Evolutionary conservation across 2,113 vertebrate genomes (phyloP), one percentile per base, ranked within the genome.

Genomic region (Amphiprion ocellaris): DNA sequence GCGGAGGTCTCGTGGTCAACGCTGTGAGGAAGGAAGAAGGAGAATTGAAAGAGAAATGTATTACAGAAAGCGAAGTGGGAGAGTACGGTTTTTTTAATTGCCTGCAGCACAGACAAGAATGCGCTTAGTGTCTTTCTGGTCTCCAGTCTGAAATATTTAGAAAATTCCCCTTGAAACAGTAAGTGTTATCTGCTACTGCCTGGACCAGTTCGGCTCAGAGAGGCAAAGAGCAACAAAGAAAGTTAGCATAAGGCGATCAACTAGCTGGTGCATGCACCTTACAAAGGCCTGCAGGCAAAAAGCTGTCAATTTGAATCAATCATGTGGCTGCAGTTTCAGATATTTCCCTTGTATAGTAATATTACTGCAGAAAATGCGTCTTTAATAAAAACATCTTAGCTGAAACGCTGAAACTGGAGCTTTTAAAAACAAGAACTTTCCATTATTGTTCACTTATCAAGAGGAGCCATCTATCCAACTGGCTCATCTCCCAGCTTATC

Each of bases 131-230:
- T 78, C 10, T 16, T 50, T 26, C 9, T 79, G 19, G 72, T 53
- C 56, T 74, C 47, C 5, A 23, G 66, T 61, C 16, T 0, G 47
- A 62, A 54, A 60, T 7, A 16, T 33, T 55, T 60, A 24, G 15
- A 81, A 70, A 75, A 58, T 10, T 17, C 61, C 46, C 24, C 0
- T 1, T n/a, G 11, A 71, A 77, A 58, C 19, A 33, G 41, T 61
- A 72, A 74, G 69, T 50, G 49, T 84, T 83, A 84, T 74, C 67
- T 69, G 77, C 77, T 71, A 79, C 30, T 77, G 61, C 41, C 65
- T 70, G 1, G 21, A 88, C 89, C 53, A 76, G 82, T 89, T 87
- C 17, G 59, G 16, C 69, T 63, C 66, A 37, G 15, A 64, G 24
- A 80, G 30, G 26, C 44, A 81, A 56, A 41, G 54, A 49, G 68